These are phyloP conservation scores for Hippocampus guttulatus DNA, from an alignment of 2,113 vertebrate species.

Conservation along the genomic window DNA sequence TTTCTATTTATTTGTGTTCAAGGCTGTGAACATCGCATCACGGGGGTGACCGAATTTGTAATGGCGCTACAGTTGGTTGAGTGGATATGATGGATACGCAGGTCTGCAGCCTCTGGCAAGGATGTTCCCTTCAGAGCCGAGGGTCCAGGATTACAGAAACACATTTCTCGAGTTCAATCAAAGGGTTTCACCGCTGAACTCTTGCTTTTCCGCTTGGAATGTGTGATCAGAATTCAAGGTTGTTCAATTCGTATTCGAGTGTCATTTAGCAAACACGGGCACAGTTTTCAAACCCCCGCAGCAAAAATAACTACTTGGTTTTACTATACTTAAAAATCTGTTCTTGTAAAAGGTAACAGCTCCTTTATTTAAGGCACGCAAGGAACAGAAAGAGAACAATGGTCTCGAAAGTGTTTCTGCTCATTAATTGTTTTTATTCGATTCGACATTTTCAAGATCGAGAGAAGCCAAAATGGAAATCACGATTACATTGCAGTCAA, in stretches of 20 bases:
- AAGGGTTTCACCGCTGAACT: slow-evolving; percentile 50
- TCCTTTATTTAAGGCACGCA: too few relatives aligned
- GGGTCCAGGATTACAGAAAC: slow-evolving; percentile 44
- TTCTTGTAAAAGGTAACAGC: neutral
- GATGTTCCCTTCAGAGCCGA: slow-evolving; percentile 48
- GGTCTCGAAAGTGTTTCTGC: too few relatives aligned
- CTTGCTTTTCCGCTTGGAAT: slow-evolving; percentile 33
- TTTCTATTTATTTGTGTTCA: slow-evolving; percentile 52
- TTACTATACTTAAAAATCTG: neutral
- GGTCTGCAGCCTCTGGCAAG: slow-evolving; percentile 47
- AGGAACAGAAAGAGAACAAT: too few relatives aligned
- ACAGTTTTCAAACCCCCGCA: too few relatives aligned
- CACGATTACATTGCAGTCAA: too few relatives aligned
- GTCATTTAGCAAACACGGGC: too few relatives aligned
- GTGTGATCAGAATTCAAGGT: slow-evolving; percentile 41
- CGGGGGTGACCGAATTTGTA: slow-evolving; percentile 50
- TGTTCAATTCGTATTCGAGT: neutral
- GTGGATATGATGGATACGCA: slow-evolving; percentile 50
- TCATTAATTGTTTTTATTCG: too few relatives aligned
- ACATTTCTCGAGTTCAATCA: slow-evolving; percentile 55
- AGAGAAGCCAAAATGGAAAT: too few relatives aligned
- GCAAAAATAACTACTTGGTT: too few relatives aligned
- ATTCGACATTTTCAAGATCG: too few relatives aligned
- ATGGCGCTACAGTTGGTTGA: slow-evolving; percentile 41
- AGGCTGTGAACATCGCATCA: slow-evolving; percentile 45